A percentile compares a stretch with the other conserved stretches of the same genome.
phyloP scores from a whole-genome alignment of 2,113 vertebrate species.

The Aegotheles bennettii region DNA sequence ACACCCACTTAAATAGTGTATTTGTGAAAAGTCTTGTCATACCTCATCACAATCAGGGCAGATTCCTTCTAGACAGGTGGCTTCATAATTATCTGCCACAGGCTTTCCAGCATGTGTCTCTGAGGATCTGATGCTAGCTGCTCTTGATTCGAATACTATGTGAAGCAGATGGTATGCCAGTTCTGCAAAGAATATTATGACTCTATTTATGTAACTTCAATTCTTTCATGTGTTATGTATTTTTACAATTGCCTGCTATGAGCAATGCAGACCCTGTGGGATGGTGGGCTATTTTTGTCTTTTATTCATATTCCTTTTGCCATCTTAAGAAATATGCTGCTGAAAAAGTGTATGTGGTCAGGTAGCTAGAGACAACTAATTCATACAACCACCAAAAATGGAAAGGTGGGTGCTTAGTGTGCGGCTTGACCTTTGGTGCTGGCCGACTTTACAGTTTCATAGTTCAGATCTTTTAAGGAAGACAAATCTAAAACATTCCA shows the following conservation, averaged over 20 bases:
- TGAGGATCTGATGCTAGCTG: neutral
- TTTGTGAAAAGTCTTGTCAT: fast-evolving
- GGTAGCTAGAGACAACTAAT: neutral
- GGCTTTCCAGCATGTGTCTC: neutral
- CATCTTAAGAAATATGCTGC: neutral
- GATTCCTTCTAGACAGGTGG: neutral
- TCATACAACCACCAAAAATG: neutral
- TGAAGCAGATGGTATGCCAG: neutral
- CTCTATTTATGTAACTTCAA: neutral
- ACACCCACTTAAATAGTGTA: neutral
- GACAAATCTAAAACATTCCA: neutral
- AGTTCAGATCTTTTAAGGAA: neutral
- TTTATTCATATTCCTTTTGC: neutral
- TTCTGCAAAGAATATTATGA: neutral
- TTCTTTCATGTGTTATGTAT: neutral
- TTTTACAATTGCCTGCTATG: neutral
- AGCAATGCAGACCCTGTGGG: neutral
- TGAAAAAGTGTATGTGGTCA: neutral
- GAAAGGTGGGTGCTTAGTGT: neutral
- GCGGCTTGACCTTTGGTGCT: neutral
- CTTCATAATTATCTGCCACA: neutral
- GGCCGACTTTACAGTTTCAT: neutral
- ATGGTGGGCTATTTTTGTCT: neutral
- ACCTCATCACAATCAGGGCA: neutral
- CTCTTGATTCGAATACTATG: neutral